phyloP scores from a whole-genome alignment of 2,797 vertebrate genomes.

The Rhabdomys pumilio region DNA sequence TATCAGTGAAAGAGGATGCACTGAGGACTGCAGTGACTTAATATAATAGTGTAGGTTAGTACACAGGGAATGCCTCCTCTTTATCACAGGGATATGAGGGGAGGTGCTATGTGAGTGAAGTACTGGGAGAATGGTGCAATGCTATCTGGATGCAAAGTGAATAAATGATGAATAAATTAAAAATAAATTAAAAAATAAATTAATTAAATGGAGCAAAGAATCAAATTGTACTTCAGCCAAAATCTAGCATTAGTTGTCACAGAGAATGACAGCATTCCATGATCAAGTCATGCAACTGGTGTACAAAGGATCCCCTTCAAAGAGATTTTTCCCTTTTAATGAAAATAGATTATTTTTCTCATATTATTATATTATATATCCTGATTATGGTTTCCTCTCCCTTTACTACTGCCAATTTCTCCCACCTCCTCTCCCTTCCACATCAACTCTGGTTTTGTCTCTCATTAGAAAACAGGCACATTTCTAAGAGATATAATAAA shows the following conservation, averaged over 20 bases:
- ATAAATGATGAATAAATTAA: not conserved
- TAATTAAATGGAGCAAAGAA: not conserved
- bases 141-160: not conserved
- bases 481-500: not conserved
- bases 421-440: too few relatives aligned
- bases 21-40: too few relatives aligned
- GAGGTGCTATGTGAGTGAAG: too few relatives aligned
- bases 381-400: not conserved
- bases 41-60: too few relatives aligned
- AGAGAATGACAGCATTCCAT: not conserved
- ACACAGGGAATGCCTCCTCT: too few relatives aligned
- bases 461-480: not conserved
- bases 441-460: not conserved
- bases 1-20: too few relatives aligned
- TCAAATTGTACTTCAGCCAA: not conserved
- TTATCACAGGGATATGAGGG: too few relatives aligned
- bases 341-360: not conserved
- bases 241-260: not conserved
- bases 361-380: not conserved
- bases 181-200: too few relatives aligned
- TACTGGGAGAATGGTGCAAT: not conserved
- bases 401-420: not conserved
- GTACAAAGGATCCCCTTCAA: not conserved
- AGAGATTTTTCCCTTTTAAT: not conserved
- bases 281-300: not conserved